Evolutionary conservation across 2,888 invertebrate species (phyloP).

Genomic region (Pocota personata): DNA sequence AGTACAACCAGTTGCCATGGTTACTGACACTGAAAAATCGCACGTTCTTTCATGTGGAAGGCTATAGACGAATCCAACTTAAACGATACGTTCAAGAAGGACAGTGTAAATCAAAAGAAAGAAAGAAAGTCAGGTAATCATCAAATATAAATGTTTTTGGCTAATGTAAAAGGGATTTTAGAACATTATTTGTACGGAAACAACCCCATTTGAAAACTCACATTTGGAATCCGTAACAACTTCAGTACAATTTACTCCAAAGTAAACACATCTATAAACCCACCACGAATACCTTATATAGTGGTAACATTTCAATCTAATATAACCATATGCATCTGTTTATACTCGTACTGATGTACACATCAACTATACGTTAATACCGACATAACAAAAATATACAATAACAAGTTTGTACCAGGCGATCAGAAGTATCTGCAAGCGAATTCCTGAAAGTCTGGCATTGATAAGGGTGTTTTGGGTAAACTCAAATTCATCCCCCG

Average conservation of each 20-base stretch:
- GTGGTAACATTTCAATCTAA: neutral
- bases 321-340: neutral
- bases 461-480: neutral
- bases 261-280: neutral
- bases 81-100: too few species aligned
- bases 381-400: conserved; percentile 35
- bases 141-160: too few species aligned
- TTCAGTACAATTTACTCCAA: neutral
- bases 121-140: too few species aligned
- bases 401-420: conserved; percentile 40
- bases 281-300: neutral
- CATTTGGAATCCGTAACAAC: neutral
- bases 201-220: neutral
- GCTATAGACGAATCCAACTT: too few species aligned
- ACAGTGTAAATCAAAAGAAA: too few species aligned
- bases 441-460: neutral
- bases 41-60: too few species aligned
- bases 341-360: neutral
- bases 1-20: too few species aligned
- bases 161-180: too few species aligned
- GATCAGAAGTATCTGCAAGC: neutral
- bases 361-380: neutral
- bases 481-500: neutral
- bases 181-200: too few species aligned
- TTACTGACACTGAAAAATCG: too few species aligned